Base-by-base conservation (phyloP, 2,113 vertebrate species). In the Hippoglossus stenolepis region DNA sequence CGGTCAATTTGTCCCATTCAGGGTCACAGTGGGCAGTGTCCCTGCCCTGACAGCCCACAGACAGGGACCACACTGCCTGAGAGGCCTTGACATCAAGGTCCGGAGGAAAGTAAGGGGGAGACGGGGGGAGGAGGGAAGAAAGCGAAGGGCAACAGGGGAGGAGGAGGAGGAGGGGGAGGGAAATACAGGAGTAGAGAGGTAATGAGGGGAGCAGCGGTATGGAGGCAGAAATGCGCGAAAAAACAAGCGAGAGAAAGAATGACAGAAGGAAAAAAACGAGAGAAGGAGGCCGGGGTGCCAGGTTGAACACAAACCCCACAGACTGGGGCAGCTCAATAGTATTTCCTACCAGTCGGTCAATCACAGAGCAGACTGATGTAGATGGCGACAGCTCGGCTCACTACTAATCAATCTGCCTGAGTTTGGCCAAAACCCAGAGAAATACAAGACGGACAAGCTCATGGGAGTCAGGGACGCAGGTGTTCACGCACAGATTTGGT, bases 1-100 rank as follows among this genome's bases (percentile, higher is more conserved):
- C 86, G 93, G 92, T 93, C 94, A 93, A 95, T 95, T 94, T 94
- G 92, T 93, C 90, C 93, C 89, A 93, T 95, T 94, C 94, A 94
- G 84, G 68, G 89, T 90, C 93, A 91, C 92, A 91, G 93, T 94
- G 92, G 93, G 92, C 90, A 91, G 89, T 70, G 91, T 84, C 92
- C 91, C 85, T 87, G 84, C 85, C 79, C 75, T 89, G 90, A 94
- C 91, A 93, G 91, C 85, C 84, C 47, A 65, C 87, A 87, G 91
- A 89, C 87, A 89, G 77, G 87, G 88, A 93, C 90, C 91, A 90
- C 91, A 90, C 92, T 80, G 91, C 90, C 90, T 89, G 87, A 84
- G 88, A 92, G 92, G 91, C 88, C 86, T 90, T 91, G 90, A 93
- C 93, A 91, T 91, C 89, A 87, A 90, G 91, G 87, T 85, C 83